Evolutionary conservation across 2,888 invertebrate species (phyloP).

Genomic region (Apotomis capreana): DNA sequence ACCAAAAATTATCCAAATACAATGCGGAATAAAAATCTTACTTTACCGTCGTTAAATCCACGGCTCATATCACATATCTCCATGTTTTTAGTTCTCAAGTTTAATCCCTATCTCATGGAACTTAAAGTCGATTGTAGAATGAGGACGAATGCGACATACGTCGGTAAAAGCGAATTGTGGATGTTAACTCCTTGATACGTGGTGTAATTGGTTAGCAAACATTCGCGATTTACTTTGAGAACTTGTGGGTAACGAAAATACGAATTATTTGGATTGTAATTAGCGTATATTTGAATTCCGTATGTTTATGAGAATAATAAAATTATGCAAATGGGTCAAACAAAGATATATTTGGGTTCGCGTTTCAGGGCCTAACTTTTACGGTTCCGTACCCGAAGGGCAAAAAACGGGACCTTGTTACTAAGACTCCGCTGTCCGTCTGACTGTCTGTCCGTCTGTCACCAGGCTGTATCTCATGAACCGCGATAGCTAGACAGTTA

Average conservation of each 20-base stretch:
- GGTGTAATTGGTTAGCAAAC: conserved; percentile 17
- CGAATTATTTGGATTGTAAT: neutral
- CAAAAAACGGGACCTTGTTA: too few relatives aligned
- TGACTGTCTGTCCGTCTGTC: too few relatives aligned
- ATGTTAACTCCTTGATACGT: neutral
- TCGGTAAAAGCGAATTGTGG: neutral
- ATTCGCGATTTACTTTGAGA: neutral
- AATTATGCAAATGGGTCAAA: too few relatives aligned
- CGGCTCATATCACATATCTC: neutral
- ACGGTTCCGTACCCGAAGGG: too few relatives aligned
- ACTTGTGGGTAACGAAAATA: conserved; percentile 6
- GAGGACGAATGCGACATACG: neutral
- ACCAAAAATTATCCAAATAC: neutral
- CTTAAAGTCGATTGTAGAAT: conserved; percentile 3
- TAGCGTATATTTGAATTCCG: neutral
- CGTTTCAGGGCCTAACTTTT: too few relatives aligned
- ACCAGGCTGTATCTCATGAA: too few relatives aligned
- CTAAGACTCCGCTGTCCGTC: too few relatives aligned
- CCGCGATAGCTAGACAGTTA: too few relatives aligned
- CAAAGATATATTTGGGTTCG: too few relatives aligned
- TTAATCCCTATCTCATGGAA: neutral
- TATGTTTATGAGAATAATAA: neutral
- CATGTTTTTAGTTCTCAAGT: neutral
- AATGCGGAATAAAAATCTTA: conserved; percentile 1
- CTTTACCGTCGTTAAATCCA: neutral